Evolutionary conservation across 2,113 vertebrate genomes (phyloP), one percentile per base, ranked within the genome.

Genomic region (Herpailurus yagouaroundi): DNA sequence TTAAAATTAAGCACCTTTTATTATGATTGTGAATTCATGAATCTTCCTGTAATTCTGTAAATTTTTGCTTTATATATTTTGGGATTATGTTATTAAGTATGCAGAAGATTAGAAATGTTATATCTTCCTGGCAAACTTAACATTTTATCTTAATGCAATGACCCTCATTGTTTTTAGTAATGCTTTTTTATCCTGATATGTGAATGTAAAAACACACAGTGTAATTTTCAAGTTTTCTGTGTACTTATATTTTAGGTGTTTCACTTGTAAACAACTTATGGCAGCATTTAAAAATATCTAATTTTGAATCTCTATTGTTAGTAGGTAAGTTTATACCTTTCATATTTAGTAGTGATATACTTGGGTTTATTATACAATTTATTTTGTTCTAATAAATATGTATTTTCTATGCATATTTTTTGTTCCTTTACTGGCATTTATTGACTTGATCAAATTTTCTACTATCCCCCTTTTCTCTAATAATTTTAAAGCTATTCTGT

Each of bases 11-110:
- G 33, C 48, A 66, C 64, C 1, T 80, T 66, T 85, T 74, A 73
- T 85, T 82, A 41, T 80, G 29, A 80, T 64, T 94, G 64, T 81
- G 52, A 19, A 85, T 89, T 85, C 80, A 55, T 86, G 27, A 33
- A 15, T 52, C 45, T 89, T 80, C 66, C 69, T 79, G 23, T 48
- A 57, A 80, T 90, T 92, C 15, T 81, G 16, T 71, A 50, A 55
- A 63, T 25, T 95, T 93, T 95, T 88, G 18, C 31, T 85, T 95
- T 93, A 82, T 41, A 57, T 55, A 77, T 94, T 82, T 89, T 94
- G 36, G 71, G 71, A 91, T 69, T 68, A 25, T 74, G 41, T 76
- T 89, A 74, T 29, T 69, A 91, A 96, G 13, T 57, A 6, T 25
- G 41, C 31, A 36, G 10, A 50, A 94, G 21, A 76, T 89, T 64